A percentile compares a stretch with the other conserved stretches of the same genome.
These are phyloP conservation scores for Popillia japonica DNA, from an alignment of 1,140 invertebrate species.

Conservation along the genomic window DNA sequence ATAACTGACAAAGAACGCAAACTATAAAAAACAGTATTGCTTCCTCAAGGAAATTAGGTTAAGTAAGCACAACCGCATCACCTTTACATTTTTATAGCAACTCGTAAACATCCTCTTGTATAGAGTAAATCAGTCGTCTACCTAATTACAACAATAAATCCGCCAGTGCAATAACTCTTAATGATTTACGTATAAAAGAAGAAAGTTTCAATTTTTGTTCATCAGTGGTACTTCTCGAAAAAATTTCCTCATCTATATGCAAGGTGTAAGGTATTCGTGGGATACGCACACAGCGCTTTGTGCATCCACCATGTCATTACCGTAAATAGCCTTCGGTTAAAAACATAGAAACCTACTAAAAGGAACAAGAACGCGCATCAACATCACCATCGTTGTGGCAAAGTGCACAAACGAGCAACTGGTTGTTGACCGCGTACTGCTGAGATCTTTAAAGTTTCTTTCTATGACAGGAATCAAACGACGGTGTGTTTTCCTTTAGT, in stretches of 20 bases:
- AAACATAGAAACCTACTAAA: slow-evolving; percentile 35
- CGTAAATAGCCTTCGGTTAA: slow-evolving; percentile 26
- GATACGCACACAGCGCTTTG: background rate
- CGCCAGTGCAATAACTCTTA: too few relatives aligned
- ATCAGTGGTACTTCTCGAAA: background rate
- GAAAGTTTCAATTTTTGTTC: background rate
- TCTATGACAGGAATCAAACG: background rate
- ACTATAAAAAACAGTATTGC: too few relatives aligned
- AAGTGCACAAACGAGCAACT: slow-evolving; percentile 7
- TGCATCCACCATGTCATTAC: slow-evolving; percentile 24
- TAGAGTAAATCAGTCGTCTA: too few relatives aligned
- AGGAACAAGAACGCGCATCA: slow-evolving; percentile 9
- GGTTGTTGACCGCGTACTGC: slow-evolving; percentile 15
- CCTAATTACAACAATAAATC: too few relatives aligned
- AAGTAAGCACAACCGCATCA: too few relatives aligned
- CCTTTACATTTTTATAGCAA: too few relatives aligned
- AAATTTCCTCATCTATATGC: background rate
- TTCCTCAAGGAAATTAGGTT: too few relatives aligned
- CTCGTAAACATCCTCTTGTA: too few relatives aligned
- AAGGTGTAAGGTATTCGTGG: background rate
- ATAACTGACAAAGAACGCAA: too few relatives aligned
- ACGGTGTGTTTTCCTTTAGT: background rate
- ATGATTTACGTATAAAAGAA: background rate
- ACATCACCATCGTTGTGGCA: background rate
- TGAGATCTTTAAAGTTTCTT: slow-evolving; percentile 17